Evolutionary conservation across 1,140 invertebrate genomes (phyloP).

Genomic region (Atta cephalotes): DNA sequence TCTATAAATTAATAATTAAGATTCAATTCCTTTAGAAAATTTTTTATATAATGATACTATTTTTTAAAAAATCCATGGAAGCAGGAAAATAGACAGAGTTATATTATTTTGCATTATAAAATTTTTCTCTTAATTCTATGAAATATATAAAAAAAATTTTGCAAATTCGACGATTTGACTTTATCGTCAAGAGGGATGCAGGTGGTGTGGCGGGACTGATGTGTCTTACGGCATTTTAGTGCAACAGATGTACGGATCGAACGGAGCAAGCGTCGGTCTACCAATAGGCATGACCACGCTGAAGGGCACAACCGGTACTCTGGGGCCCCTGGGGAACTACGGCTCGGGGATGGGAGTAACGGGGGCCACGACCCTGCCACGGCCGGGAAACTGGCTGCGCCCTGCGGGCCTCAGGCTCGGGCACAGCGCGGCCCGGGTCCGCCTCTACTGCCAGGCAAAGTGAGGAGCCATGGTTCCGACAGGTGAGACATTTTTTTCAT

Average conservation of each 20-base stretch:
- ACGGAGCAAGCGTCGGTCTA: slow-evolving; percentile 90
- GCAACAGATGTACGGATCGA: slow-evolving; percentile 93
- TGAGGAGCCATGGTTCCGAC: slow-evolving; percentile 88
- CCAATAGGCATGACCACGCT: slow-evolving; percentile 87
- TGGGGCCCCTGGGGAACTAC: slow-evolving; percentile 81
- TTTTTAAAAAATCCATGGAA: not conserved
- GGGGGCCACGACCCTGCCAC: slow-evolving; percentile 87
- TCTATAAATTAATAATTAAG: not conserved
- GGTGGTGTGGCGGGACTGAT: slow-evolving; percentile 82
- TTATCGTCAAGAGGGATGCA: slow-evolving; percentile 71
- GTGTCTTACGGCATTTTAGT: slow-evolving; percentile 87
- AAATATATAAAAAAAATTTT: not conserved
- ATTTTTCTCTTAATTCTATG: not conserved
- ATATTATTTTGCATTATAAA: not conserved
- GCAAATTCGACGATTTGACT: slow-evolving; percentile 10
- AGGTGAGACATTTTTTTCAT: slow-evolving; percentile 80
- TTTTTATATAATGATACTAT: not conserved
- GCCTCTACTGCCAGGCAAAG: slow-evolving; percentile 91
- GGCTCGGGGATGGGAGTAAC: slow-evolving; percentile 81
- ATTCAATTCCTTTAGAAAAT: not conserved
- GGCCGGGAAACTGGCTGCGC: slow-evolving; percentile 97
- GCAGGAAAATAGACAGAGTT: no score
- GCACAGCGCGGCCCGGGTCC: slow-evolving; percentile 90
- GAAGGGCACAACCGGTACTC: slow-evolving; percentile 85
- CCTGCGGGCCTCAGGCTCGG: slow-evolving; percentile 95